These are phyloP conservation scores for Neodiprion pinetum DNA, from an alignment of 1,140 invertebrate genomes.

Conservation along the genomic window DNA sequence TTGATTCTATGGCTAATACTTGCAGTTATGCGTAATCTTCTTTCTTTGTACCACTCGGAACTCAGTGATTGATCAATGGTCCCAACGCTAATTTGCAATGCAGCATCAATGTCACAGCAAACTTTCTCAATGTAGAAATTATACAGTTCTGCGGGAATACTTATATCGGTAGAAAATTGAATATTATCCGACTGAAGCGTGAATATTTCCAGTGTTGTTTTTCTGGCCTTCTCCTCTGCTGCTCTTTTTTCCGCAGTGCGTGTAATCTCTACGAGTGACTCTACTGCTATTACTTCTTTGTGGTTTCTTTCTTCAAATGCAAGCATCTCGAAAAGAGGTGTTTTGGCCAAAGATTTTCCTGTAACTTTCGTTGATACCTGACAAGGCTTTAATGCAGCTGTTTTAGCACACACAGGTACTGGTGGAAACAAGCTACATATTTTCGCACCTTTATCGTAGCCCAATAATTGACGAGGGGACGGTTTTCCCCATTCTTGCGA, in stretches of 20 bases:
- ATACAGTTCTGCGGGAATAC: not conserved
- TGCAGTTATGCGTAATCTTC: constrained; percentile 25
- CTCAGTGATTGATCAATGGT: constrained; percentile 22
- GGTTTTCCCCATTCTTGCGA: constrained; percentile 27
- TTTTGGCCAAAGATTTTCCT: not conserved
- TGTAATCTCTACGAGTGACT: constrained; percentile 9
- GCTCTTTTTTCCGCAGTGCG: not conserved
- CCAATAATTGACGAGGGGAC: constrained; percentile 18
- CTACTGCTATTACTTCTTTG: constrained; percentile 19
- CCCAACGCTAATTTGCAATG: constrained; percentile 18
- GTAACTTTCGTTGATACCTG: not conserved
- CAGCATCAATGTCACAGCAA: constrained; percentile 19
- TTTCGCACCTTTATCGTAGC: constrained; percentile 23
- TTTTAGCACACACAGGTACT: constrained; percentile 2
- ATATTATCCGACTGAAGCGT: constrained; percentile 18
- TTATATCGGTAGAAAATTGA: not conserved
- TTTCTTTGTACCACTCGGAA: constrained; percentile 24
- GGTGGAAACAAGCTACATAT: constrained; percentile 12
- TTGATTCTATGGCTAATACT: constrained; percentile 24
- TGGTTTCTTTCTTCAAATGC: constrained; percentile 22
- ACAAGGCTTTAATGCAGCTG: not conserved
- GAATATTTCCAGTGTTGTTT: constrained; percentile 21
- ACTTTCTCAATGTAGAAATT: constrained; percentile 19
- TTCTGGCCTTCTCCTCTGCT: constrained; percentile 9
- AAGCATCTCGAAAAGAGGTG: constrained; percentile 17